Percentiles rank a stretch among this genome's conserved stretches.
Evolutionary conservation across 2,888 invertebrate genomes (phyloP).

Genomic region (Beris chalybata): DNA sequence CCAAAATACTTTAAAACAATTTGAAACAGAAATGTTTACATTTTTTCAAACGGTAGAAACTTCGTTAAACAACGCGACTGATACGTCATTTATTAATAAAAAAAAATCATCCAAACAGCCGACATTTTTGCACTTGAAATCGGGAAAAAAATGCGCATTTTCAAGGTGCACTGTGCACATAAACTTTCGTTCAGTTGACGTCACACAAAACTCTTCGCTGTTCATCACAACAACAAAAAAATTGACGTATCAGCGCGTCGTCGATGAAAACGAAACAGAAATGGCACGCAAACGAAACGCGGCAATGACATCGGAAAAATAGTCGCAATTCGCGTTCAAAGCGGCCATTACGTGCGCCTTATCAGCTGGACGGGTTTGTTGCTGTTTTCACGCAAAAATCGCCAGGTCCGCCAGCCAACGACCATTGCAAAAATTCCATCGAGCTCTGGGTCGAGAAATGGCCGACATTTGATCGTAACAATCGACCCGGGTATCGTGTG

Average conservation of each 20-base stretch:
- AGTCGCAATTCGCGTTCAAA: constrained; percentile 32
- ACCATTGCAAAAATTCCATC: neutral
- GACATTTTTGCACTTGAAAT: no score
- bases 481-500: constrained; percentile 4
- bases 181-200: constrained; percentile 9
- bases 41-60: no score
- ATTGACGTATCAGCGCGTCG: neutral
- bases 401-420: constrained; percentile 3
- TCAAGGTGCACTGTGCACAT: neutral
- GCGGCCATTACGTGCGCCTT: constrained; percentile 31
- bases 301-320: neutral
- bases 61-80: no score
- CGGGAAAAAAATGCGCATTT: constrained; percentile 3
- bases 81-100: no score
- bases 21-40: neutral
- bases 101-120: no score
- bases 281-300: neutral
- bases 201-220: neutral
- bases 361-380: constrained; percentile 18
- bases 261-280: neutral
- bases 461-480: neutral
- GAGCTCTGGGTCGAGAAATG: neutral
- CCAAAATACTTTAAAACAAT: constrained; percentile 6
- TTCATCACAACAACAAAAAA: neutral
- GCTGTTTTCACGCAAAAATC: constrained; percentile 15